phyloP scores from a whole-genome alignment of 2,797 vertebrate species.

The Pteropus rufus region DNA sequence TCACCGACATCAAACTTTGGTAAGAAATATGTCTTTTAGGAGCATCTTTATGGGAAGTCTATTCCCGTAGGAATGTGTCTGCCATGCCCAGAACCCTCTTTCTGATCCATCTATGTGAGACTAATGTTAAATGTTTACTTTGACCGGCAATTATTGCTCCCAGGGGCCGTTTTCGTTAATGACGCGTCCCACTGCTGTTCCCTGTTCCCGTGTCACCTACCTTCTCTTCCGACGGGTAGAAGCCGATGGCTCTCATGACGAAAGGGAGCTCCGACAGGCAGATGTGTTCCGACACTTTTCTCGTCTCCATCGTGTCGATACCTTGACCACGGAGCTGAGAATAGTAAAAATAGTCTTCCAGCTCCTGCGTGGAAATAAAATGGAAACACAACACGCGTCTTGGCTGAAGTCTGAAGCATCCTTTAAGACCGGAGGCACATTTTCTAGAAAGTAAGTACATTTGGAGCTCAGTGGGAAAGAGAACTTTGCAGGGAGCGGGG shows the following conservation, averaged over 20 bases:
- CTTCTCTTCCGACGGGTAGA: constrained; percentile 93
- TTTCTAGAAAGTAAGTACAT: constrained; percentile 23
- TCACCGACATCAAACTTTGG: not conserved
- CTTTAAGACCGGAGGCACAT: not conserved
- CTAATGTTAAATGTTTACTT: not conserved
- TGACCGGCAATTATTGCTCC: not conserved
- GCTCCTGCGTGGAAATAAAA: constrained; percentile 84
- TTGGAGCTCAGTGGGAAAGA: constrained; percentile 16
- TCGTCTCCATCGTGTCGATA: constrained; percentile 85
- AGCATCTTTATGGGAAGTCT: not conserved
- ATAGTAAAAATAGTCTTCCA: constrained; percentile 95
- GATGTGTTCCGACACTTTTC: constrained; percentile 86
- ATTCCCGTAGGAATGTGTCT: not conserved
- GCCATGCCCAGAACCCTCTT: not conserved
- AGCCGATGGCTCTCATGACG: constrained; percentile 93
- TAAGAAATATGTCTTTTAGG: not conserved
- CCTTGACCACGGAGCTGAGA: constrained; percentile 89
- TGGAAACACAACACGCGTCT: not conserved
- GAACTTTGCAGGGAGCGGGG: not conserved
- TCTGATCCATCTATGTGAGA: not conserved
- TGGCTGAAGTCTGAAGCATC: not conserved
- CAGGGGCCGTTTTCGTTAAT: not conserved
- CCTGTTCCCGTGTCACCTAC: constrained; percentile 64
- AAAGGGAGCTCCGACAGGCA: constrained; percentile 89
- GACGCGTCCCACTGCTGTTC: accelerated